phyloP scores from a whole-genome alignment of 2,113 vertebrate species.

The Cochlearius cochlearius region DNA sequence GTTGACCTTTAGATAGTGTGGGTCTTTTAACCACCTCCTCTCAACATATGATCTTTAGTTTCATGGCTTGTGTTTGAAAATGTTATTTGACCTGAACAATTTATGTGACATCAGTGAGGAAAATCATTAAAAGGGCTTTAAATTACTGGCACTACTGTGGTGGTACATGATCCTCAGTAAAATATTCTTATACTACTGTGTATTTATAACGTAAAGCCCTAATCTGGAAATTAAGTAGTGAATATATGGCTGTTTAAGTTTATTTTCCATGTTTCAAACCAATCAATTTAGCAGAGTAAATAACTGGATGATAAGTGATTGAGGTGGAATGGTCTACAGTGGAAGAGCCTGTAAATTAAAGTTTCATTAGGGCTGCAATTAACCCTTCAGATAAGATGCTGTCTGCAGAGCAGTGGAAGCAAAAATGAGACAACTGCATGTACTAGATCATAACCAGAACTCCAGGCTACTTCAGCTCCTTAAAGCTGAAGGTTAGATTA shows the following conservation, averaged over 20 bases:
- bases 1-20: not conserved
- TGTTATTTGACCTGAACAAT: not conserved
- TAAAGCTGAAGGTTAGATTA: not conserved
- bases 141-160: not conserved
- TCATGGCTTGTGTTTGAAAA: not conserved
- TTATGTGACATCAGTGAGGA: not conserved
- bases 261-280: not conserved
- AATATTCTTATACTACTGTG: not conserved
- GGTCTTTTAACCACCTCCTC: not conserved
- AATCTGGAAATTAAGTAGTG: not conserved
- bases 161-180: not conserved
- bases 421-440: not conserved
- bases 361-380: not conserved
- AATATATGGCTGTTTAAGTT: not conserved
- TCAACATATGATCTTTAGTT: not conserved
- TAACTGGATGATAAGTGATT: not conserved
- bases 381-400: not conserved
- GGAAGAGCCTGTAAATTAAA: not conserved
- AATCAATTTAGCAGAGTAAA: not conserved
- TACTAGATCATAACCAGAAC: not conserved
- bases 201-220: not conserved
- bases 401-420: not conserved
- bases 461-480: not conserved
- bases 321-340: not conserved
- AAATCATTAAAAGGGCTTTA: not conserved